Conservation (phyloP, 2,888 invertebrate species). For the Opisthograptis luteolata region DNA sequence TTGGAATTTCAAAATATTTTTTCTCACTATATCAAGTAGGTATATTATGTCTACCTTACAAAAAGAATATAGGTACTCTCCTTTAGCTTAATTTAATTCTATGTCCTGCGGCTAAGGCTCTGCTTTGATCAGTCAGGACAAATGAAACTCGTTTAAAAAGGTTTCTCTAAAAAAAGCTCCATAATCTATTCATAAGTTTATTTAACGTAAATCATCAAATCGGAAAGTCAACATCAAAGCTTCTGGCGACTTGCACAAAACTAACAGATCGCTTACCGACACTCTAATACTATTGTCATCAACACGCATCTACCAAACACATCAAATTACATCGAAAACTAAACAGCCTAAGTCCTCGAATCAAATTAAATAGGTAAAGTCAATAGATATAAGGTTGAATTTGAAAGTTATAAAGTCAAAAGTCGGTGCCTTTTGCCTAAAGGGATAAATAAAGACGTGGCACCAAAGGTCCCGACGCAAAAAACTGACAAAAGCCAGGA, state of each 20-base stretch:
- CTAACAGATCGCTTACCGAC: slow-evolving; percentile 68
- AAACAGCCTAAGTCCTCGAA: slow-evolving; percentile 41
- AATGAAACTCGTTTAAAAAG: neutral
- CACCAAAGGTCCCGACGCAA: slow-evolving; percentile 76
- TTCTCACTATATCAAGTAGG: too few relatives aligned
- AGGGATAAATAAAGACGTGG: slow-evolving; percentile 79
- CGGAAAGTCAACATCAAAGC: slow-evolving; percentile 54
- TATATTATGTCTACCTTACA: too few relatives aligned
- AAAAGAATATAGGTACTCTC: too few relatives aligned
- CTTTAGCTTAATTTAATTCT: too few relatives aligned
- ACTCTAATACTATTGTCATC: slow-evolving; percentile 79
- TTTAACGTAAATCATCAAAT: slow-evolving; percentile 68
- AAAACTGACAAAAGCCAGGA: slow-evolving; percentile 77
- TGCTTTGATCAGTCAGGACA: too few relatives aligned
- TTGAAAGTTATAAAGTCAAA: slow-evolving; percentile 31
- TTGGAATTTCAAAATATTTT: too few relatives aligned
- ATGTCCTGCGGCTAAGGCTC: too few relatives aligned
- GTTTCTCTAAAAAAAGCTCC: slow-evolving; percentile 19
- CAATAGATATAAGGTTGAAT: slow-evolving; percentile 29
- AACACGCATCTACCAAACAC: slow-evolving; percentile 73
- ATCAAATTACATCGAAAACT: slow-evolving; percentile 39
- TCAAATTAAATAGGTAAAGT: slow-evolving; percentile 14
- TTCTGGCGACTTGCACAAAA: slow-evolving; percentile 68
- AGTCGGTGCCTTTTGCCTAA: slow-evolving; percentile 71
- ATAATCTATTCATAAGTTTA: slow-evolving; percentile 65